These are phyloP conservation scores for Otocyon megalotis DNA, from an alignment of 2,113 vertebrate genomes.

Conservation along the genomic window DNA sequence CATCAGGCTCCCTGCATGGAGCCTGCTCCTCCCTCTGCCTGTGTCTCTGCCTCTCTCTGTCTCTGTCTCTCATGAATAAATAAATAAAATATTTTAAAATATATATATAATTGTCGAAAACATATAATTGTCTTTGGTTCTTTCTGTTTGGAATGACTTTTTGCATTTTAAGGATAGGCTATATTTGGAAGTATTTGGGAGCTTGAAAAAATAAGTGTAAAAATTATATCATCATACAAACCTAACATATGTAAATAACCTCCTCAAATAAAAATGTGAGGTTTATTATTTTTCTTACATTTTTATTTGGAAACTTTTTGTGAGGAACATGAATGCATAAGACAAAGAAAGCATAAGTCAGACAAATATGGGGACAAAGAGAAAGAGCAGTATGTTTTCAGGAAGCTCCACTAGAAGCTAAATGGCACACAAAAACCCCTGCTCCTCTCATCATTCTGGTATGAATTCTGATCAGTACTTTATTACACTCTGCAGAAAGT, in stretches of 20 bases:
- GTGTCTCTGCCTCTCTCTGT: neutral
- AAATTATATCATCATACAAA: neutral
- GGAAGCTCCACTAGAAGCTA: neutral
- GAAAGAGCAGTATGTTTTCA: neutral
- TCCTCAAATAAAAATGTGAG: slow-evolving; percentile 37
- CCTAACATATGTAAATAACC: neutral
- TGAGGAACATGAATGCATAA: neutral
- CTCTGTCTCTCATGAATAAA: neutral
- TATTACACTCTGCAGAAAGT: neutral
- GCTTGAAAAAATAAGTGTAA: neutral
- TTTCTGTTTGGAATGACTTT: neutral
- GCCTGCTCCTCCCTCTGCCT: neutral
- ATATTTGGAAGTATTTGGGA: neutral
- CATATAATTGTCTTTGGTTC: neutral
- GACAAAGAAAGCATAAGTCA: neutral
- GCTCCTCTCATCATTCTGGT: neutral
- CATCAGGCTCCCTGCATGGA: no score
- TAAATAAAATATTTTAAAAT: neutral
- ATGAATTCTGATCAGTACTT: neutral
- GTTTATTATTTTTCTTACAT: neutral
- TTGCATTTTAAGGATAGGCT: neutral
- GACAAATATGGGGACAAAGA: neutral
- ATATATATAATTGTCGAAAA: neutral
- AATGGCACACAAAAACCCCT: neutral
- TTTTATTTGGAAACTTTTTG: slow-evolving; percentile 5